Base-by-base conservation (phyloP, 2,797 vertebrate species). In the Characodon lateralis region DNA sequence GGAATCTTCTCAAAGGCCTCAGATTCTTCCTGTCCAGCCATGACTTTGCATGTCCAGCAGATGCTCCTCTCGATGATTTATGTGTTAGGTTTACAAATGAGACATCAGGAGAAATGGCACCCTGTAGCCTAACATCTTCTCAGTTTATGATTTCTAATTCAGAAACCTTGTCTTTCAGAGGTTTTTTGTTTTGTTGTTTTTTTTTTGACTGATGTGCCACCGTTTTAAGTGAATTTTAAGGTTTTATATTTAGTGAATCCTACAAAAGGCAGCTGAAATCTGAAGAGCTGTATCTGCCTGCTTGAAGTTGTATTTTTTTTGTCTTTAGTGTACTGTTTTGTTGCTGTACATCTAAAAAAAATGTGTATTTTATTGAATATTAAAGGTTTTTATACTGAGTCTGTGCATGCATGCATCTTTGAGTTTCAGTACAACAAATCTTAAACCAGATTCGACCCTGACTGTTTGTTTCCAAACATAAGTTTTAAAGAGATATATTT, bases 341-440 rank as follows among this genome's bases (percentile, higher is more conserved):
- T 93, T 51, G 28, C 90, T 84, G 80, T 94, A 87, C 84, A 90
- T 92, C 86, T 82, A 31, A 31, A 31, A 31, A 31, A 86, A 87
- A 89, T 93, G 88, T 93, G 92, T 93, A 94, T 95, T 94, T 94
- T 94, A 93, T 93, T 84, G 76, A 89, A 73, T 93, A 95, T 92
- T 94, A 95, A 95, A 96, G 85, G 58, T 76, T 95, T 95, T 95
- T 94, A 94, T 94, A 95, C 79, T 81, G 56, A 61, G 74, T 77
- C 18, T 58, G 18, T 41, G 35, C 59, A 74, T 71, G 51, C 41
- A 46, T 78, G 10, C 74, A 56, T 79, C 20, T 65, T 72, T 24
- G 78, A 22, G 18, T 56, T 31, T 66, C 7, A 50, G 41, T 69
- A 26, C 46, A 51, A 22, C 69, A 72, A 74, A 89, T 76, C 43